Conservation (phyloP, 2,797 vertebrate species). For the Periparus ater region DNA sequence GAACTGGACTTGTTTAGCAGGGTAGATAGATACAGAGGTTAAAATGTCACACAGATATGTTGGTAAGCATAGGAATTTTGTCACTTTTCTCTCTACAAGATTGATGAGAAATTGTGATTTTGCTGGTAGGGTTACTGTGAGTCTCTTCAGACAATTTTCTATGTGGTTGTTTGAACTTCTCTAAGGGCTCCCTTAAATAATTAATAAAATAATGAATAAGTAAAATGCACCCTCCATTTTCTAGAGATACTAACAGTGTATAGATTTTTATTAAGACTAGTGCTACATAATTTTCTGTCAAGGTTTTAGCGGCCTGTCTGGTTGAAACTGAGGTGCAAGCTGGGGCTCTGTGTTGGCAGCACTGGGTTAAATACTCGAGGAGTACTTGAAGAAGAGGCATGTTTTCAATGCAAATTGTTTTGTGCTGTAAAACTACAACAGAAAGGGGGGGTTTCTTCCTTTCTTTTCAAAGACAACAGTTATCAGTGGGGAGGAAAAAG, state of each 20-base stretch:
- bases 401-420: not conserved
- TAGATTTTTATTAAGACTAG: not conserved
- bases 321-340: not conserved
- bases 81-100: not conserved
- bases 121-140: not conserved
- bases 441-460: not conserved
- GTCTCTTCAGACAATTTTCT: not conserved
- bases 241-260: not conserved
- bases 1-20: not conserved
- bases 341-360: not conserved
- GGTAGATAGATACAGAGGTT: not conserved
- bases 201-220: not conserved
- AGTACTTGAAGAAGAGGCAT: not conserved
- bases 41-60: not conserved
- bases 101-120: not conserved
- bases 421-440: slow-evolving; percentile 13
- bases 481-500: not conserved
- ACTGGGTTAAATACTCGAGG: not conserved
- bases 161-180: not conserved
- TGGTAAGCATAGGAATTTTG: not conserved
- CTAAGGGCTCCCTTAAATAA: not conserved
- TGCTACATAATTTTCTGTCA: not conserved
- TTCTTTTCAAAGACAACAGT: not conserved
- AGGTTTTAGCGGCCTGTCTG: not conserved
- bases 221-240: not conserved